Conservation (phyloP, 2,888 invertebrate species). For the Lycaena phlaeas region DNA sequence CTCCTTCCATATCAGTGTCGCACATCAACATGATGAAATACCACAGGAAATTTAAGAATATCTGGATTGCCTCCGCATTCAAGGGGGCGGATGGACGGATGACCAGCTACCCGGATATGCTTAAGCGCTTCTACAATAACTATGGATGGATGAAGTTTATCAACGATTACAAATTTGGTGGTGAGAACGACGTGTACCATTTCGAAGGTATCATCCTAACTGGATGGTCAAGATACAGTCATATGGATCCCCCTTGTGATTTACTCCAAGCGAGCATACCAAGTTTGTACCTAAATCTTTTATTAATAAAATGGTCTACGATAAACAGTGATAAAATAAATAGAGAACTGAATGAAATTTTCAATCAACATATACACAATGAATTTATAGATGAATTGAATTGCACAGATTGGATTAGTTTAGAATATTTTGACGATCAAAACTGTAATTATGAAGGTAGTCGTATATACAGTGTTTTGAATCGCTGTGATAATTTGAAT, state of each 20-base stretch:
- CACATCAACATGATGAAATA: slow-evolving; percentile 36
- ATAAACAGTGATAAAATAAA: slow-evolving; percentile 13
- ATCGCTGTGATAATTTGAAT: slow-evolving; percentile 17
- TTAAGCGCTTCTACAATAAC: slow-evolving; percentile 80
- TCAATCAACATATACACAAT: slow-evolving; percentile 21
- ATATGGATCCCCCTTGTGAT: slow-evolving; percentile 77
- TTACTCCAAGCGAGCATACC: slow-evolving; percentile 75
- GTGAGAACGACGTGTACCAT: slow-evolving; percentile 25
- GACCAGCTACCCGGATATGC: slow-evolving; percentile 67
- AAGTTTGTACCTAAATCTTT: slow-evolving; percentile 74
- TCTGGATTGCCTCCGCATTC: slow-evolving; percentile 89
- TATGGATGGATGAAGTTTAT: slow-evolving; percentile 79
- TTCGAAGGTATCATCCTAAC: slow-evolving; percentile 80
- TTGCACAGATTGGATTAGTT: slow-evolving; percentile 20
- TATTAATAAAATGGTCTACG: slow-evolving; percentile 49
- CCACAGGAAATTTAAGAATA: slow-evolving; percentile 67
- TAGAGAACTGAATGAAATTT: slow-evolving; percentile 22
- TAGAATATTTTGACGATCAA: slow-evolving; percentile 20
- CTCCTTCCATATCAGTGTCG: slow-evolving; percentile 30
- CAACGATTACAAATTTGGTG: slow-evolving; percentile 54
- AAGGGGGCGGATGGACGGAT: slow-evolving; percentile 80
- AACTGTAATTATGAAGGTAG: slow-evolving; percentile 31
- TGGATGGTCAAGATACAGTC: slow-evolving; percentile 82
- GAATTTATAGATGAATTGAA: slow-evolving; percentile 24
- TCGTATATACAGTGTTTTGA: slow-evolving; percentile 22